These are phyloP conservation scores for Eurytoma adleriae DNA, from an alignment of 2,888 invertebrate genomes.

Conservation along the genomic window DNA sequence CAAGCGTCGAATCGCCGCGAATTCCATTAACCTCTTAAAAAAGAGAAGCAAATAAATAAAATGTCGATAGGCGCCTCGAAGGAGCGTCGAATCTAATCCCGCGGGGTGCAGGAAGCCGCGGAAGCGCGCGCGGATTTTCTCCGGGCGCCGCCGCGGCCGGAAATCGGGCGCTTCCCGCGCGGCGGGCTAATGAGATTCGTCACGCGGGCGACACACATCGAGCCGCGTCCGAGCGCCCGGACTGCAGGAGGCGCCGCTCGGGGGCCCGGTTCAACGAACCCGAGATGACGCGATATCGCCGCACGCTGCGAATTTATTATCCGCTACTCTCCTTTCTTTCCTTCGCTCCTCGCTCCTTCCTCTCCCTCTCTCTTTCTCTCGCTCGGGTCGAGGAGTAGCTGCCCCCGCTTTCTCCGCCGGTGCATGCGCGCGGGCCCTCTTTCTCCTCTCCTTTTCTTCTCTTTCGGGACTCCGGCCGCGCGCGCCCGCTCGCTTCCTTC, in stretches of 20 bases:
- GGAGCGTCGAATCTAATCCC: not conserved
- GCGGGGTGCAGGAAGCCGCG: not conserved
- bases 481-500: not conserved
- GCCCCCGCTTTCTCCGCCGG: conserved; percentile 30
- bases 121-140: too few relatives aligned
- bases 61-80: not conserved
- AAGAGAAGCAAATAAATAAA: not conserved
- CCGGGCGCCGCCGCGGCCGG: not conserved
- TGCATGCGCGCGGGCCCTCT: conserved; percentile 21
- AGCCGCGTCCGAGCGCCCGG: not conserved
- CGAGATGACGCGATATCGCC: conserved; percentile 61
- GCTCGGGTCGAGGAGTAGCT: conserved; percentile 4
- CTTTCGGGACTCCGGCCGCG: too few relatives aligned
- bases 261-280: conserved; percentile 45
- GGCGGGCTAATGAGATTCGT: conserved; percentile 41
- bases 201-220: conserved; percentile 43
- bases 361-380: conserved; percentile 7
- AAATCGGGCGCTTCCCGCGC: conserved; percentile 11
- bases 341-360: conserved; percentile 21
- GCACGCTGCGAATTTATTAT: conserved; percentile 71
- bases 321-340: conserved; percentile 60
- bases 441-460: too few relatives aligned
- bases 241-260: conserved; percentile 27
- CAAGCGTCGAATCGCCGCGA: not conserved
- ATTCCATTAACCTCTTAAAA: not conserved